These are phyloP conservation scores for Leucophenga varia DNA, from an alignment of 1,140 invertebrate genomes.

Conservation along the genomic window DNA sequence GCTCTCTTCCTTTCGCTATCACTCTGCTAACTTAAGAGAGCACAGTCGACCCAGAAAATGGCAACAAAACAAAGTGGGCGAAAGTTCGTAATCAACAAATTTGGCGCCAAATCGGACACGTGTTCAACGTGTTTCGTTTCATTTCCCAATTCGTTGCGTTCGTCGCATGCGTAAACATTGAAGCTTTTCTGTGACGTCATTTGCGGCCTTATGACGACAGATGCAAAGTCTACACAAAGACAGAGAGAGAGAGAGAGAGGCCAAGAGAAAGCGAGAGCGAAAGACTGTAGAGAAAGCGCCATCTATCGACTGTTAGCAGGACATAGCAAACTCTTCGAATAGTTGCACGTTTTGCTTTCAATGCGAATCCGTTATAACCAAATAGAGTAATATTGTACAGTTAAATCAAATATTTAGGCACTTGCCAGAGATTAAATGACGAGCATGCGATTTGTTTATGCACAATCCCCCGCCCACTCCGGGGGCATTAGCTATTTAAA, in stretches of 20 bases:
- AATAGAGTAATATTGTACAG: neutral
- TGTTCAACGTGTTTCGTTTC: slow-evolving; percentile 13
- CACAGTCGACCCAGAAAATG: slow-evolving; percentile 30
- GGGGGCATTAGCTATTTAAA: slow-evolving; percentile 15
- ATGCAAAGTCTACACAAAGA: slow-evolving; percentile 26
- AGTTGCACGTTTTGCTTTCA: neutral
- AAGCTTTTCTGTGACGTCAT: slow-evolving; percentile 49
- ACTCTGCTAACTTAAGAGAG: neutral
- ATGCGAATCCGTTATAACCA: neutral
- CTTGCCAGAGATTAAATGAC: slow-evolving; percentile 1
- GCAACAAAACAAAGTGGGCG: slow-evolving; percentile 36
- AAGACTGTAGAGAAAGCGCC: too few relatives aligned
- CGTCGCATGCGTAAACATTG: slow-evolving; percentile 36
- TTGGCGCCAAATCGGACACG: slow-evolving; percentile 39
- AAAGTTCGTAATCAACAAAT: slow-evolving; percentile 23
- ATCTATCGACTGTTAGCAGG: too few relatives aligned
- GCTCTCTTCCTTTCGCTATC: too few relatives aligned
- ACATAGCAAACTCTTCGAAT: too few relatives aligned
- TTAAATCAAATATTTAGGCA: slow-evolving; percentile 5
- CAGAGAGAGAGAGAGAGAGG: neutral
- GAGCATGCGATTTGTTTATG: too few relatives aligned
- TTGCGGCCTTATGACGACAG: slow-evolving; percentile 35
- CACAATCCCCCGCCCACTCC: too few relatives aligned
- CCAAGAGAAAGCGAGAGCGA: neutral
- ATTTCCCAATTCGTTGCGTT: slow-evolving; percentile 31